Evolutionary conservation across 2,888 invertebrate genomes (phyloP), one percentile per base, ranked within the genome.

Genomic region (Heliconius cydno): DNA sequence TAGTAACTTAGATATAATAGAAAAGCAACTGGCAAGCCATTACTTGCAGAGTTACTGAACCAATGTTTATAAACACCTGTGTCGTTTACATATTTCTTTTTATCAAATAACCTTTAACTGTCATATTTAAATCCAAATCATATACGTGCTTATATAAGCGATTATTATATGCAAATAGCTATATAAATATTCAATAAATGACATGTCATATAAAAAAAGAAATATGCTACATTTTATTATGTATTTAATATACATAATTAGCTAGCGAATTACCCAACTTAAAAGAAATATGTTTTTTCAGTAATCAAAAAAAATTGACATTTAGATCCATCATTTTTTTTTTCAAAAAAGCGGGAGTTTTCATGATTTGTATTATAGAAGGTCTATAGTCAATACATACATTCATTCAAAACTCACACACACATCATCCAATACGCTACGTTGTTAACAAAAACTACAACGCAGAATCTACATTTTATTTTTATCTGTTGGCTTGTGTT

Each of bases 61-160:
- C 76, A 46, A 76, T 67, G 52, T 77, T 73, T 73, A 73, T 60
- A 60, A 73, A 38, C 60, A 73, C 73, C 34, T 60, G 60, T 73
- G 9, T 60, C 60, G 73, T 38, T 60, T 73, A 22, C 34, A 73
- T 60, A 25, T 70, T 68, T 70, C 7, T 13, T 73, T 73, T 73
- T 73, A 73, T 73, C 60, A 73, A 38, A 73, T 73, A 73, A 60
- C 73, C 73, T 73, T 73, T 73, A 73, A 73, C 60, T 73, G 73
- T 73, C 60, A 73, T 60, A 73, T 73, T 60, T 34, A 73, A 73
- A 60, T 60, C 60, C 60, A 60, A 73, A 25, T 73, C 60, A 52
- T 72, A 34, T 57, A 60, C 13, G 60, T 73, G 60, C 57, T 73
- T 30, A 34, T 34, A 34, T 73, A 34, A 73, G 15, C 57, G 34